Conservation (phyloP, 2,888 invertebrate species). For the Nineta flava region DNA sequence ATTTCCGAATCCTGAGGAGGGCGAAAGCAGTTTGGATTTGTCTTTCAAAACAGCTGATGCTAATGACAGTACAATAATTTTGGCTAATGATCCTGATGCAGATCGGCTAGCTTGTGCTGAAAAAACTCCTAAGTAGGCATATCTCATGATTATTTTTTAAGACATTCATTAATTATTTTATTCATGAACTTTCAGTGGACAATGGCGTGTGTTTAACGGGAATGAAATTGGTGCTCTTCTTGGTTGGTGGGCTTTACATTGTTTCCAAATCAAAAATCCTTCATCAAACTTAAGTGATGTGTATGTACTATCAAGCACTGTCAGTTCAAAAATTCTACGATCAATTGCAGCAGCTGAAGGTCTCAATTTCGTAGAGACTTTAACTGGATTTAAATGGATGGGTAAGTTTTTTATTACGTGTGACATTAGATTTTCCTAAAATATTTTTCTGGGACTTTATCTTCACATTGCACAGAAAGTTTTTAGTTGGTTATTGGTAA, state of each 20-base stretch:
- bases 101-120: conserved; percentile 91
- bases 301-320: conserved; percentile 84
- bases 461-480: neutral
- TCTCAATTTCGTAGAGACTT: conserved; percentile 65
- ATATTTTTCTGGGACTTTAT: neutral
- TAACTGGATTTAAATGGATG: conserved; percentile 99
- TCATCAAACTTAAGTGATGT: conserved; percentile 37
- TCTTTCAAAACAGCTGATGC: conserved; percentile 57
- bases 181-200: conserved; percentile 28
- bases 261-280: conserved; percentile 34
- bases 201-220: conserved; percentile 85
- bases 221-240: conserved; percentile 90
- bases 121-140: conserved; percentile 42
- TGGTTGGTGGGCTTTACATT: conserved; percentile 81
- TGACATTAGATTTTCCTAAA: conserved; percentile 1
- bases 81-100: conserved; percentile 98
- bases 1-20: conserved; percentile 98
- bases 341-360: conserved; percentile 69
- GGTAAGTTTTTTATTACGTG: conserved; percentile 31
- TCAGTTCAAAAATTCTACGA: conserved; percentile 85
- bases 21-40: conserved; percentile 46
- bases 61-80: conserved; percentile 51
- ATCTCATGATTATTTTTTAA: neutral
- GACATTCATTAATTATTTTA: neutral
- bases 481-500: neutral